Base-by-base conservation (phyloP, 2,113 vertebrate species). In the Ochotona curzoniae region DNA sequence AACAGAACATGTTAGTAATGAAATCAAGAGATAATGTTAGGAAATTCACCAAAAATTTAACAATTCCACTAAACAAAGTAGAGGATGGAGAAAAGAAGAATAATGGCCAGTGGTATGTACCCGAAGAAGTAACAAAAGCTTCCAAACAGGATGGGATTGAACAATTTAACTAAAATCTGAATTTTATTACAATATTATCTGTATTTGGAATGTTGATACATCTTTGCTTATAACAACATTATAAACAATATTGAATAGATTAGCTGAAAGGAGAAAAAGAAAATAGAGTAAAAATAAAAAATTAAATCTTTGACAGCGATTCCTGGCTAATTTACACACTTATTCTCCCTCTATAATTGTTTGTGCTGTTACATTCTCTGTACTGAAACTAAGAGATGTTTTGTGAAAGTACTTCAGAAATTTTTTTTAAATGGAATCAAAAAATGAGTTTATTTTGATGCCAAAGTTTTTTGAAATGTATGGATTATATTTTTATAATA, bases 41-140 rank as follows among this genome's bases (percentile, higher is more conserved):
- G 89, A 95, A 6, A 91, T 95, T 95, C 82, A 79, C 80, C 30
- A 94, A 78, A 69, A 94, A 96, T 92, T 83, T 81, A 95, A 95
- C 54, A 18, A 2, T 86, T 94, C 80, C 35, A 93, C 66, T 84
- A 75, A 91, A 49, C 8, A 69, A 79, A 69, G 69, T 91, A 57
- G 47, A 64, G 54, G 21, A 67, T 67, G 54, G 60, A 80, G 95
- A 26, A 94, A 76, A 70, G 47, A 85, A 78, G 61, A 79, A n/a
- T 93, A 51, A 95, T 84, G 17, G 17, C 35, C 30, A 12, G 28
- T 79, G 49, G 26, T n/a, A 14, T 13, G 2, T 14, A 8, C 28
- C 67, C n/a, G 47, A 64, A 96, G 74, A 38, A 95, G 89, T 96
- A 93, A 83, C 67, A 78, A 90, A 96, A 94, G 20, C 23, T 89